These are phyloP conservation scores for Muscina levida DNA, from an alignment of 2,888 invertebrate species.

Conservation along the genomic window DNA sequence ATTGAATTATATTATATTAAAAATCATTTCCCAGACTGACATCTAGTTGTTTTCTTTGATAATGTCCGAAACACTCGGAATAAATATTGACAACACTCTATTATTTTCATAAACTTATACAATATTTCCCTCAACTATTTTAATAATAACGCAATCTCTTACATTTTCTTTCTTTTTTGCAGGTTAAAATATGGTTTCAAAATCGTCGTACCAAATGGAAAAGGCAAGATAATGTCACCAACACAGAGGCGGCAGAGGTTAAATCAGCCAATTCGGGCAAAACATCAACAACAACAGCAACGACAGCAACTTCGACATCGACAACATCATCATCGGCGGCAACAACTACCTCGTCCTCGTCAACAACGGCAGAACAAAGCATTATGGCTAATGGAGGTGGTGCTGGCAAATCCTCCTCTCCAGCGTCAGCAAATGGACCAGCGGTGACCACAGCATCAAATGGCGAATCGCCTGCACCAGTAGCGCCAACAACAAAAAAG, in stretches of 20 bases:
- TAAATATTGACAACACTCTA: too few species aligned
- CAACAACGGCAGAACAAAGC: constrained; percentile 37
- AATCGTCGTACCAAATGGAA: constrained; percentile 83
- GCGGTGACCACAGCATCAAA: constrained; percentile 61
- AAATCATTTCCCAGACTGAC: too few species aligned
- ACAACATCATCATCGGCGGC: constrained; percentile 38
- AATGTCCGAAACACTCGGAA: too few species aligned
- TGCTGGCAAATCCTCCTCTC: constrained; percentile 38
- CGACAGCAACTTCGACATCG: constrained; percentile 45
- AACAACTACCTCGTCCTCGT: constrained; percentile 36
- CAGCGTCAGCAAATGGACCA: constrained; percentile 52
- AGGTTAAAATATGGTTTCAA: constrained; percentile 80
- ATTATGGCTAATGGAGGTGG: constrained; percentile 56
- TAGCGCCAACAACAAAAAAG: constrained; percentile 62
- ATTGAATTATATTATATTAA: too few species aligned
- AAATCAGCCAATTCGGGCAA: constrained; percentile 70
- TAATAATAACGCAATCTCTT: too few species aligned
- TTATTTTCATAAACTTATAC: too few species aligned
- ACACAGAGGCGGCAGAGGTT: constrained; percentile 89
- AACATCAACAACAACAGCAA: constrained; percentile 49
- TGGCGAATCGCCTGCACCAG: constrained; percentile 38
- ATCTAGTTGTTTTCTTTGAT: too few species aligned
- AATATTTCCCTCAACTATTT: too few species aligned
- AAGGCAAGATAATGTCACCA: constrained; percentile 95
- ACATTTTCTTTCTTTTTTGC: constrained; percentile 61